Evolutionary conservation across 2,888 invertebrate genomes (phyloP).

Genomic region (Tupiocoris notatus): DNA sequence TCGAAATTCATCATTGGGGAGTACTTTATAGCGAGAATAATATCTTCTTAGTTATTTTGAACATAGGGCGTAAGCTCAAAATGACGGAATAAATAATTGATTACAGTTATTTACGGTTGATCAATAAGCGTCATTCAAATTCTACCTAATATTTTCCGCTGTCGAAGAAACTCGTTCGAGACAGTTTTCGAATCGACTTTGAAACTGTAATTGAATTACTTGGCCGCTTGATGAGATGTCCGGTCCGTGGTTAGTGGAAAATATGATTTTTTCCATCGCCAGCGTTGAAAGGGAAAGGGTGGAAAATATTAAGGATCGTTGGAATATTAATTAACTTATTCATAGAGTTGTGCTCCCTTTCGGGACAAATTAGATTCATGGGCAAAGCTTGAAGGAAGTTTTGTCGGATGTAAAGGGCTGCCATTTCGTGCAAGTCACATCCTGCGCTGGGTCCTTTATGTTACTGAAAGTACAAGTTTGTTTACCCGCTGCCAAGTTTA

Average conservation of each 20-base stretch:
- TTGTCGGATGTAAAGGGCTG: not conserved
- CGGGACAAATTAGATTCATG: not conserved
- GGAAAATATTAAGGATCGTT: not conserved
- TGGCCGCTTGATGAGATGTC: not conserved
- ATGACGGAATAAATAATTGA: no score
- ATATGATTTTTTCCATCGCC: not conserved
- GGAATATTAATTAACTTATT: not conserved
- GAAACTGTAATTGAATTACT: no score
- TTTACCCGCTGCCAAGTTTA: not conserved
- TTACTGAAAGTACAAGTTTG: not conserved
- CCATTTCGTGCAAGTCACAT: not conserved
- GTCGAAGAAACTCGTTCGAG: no score
- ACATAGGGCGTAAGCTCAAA: no score
- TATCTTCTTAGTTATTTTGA: no score
- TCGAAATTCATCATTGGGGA: no score
- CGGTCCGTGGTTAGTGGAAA: not conserved
- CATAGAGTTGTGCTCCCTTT: not conserved
- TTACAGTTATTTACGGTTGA: no score
- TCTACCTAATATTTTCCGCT: no score
- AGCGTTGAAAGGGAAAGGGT: not conserved
- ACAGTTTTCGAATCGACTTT: no score
- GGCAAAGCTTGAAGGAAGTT: not conserved
- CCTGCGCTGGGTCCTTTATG: not conserved
- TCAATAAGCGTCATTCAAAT: no score
- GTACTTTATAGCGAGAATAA: no score